Base-by-base conservation (phyloP, 2,888 invertebrate genomes). In the Microctonus hyperodae region DNA sequence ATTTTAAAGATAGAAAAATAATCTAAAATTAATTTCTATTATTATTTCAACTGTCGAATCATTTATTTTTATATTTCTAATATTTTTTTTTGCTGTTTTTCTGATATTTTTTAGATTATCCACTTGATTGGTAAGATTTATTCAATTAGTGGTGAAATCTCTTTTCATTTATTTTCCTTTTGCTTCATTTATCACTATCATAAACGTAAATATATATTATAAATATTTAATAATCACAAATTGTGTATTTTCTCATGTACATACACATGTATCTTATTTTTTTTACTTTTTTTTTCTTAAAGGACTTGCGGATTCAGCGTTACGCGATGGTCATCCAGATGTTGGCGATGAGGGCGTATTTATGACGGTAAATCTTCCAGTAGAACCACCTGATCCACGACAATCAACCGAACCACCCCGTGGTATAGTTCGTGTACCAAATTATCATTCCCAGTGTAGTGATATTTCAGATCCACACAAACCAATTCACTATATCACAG, bases 311-410 rank as follows among this genome's bases (percentile, higher is more conserved):
- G 92, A 92, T 79, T 88, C 90, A 81, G 87, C 89, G 76, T 86
- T 89, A 72, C 89, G 88, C 82, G 89, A 89, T 87, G 87, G 89
- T 86, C 89, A 90, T 25, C 64, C 88, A 88, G 92, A 93, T 79
- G 92, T 92, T 72, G 94, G 94, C 72, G 96, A 96, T 83, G 96
- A 96, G 82, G 95, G 96, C 83, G 96, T 97, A 76, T 97, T 97
- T 86, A 95, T 96, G 94, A 93, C 95, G 75, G 87, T 96, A 79
- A 93, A 96, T 85, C 89, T 97, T 79, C 93, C 93, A 69, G 89
- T 91, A 80, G 92, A 92, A 80, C 91, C 90, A 71, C 89, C 90
- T 79, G 94, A 94, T 80, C 92, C 92, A 6, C 90, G 92, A 71
- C 90, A 91, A 60, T 92, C 91, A 80, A 64, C 75, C 23, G 78